Evolutionary conservation across 2,797 vertebrate species (phyloP).

Genomic region (Limosa lapponica): DNA sequence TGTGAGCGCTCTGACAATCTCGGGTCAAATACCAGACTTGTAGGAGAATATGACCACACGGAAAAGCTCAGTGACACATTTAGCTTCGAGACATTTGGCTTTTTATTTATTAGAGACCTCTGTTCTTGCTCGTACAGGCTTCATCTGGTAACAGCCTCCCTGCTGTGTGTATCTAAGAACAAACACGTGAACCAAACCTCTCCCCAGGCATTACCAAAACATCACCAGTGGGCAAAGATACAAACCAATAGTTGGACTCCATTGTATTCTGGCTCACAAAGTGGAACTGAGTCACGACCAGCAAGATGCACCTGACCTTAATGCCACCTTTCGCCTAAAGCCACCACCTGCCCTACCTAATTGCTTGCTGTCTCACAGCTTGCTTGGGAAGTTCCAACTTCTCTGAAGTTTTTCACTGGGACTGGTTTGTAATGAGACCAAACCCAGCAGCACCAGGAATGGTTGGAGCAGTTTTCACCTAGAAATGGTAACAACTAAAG

Average conservation of each 20-base stretch:
- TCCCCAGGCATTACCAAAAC: too few species aligned
- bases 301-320: neutral
- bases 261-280: neutral
- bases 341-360: too few species aligned
- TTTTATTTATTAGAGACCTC: neutral
- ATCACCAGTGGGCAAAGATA: too few species aligned
- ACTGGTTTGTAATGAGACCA: neutral
- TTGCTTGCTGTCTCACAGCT: neutral
- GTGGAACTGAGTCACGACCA: accelerated
- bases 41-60: neutral
- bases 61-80: neutral
- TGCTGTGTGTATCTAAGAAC: neutral
- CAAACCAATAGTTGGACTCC: neutral
- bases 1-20: neutral
- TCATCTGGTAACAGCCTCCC: neutral
- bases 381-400: neutral
- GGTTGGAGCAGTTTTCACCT: neutral
- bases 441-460: neutral
- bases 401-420: neutral
- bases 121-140: neutral
- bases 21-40: neutral
- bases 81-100: neutral
- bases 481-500: neutral
- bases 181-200: accelerated
- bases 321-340: accelerated